Conservation (phyloP, 2,888 invertebrate species). For the Melanchra persicariae region DNA sequence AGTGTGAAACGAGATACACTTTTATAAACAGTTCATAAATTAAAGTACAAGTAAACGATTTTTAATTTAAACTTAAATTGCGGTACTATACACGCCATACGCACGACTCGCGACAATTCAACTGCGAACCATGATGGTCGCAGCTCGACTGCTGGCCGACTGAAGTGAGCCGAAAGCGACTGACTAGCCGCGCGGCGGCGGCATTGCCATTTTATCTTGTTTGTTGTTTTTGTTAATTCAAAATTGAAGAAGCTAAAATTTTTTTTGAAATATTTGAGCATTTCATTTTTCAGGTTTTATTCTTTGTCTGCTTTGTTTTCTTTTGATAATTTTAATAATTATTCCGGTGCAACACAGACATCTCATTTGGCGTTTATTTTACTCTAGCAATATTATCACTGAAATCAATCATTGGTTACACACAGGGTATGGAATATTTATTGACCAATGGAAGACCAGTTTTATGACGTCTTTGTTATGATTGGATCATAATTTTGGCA, state of each 20-base stretch:
- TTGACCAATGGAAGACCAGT: conserved; percentile 30
- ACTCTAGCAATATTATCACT: conserved; percentile 32
- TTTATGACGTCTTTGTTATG: neutral
- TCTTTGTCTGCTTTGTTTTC: neutral
- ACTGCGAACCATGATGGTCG: conserved; percentile 88
- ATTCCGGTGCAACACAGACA: conserved; percentile 34
- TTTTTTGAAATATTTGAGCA: neutral
- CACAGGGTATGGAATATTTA: fast-evolving
- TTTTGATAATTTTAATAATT: no score
- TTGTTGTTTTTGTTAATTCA: neutral
- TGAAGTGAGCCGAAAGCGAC: conserved; percentile 79
- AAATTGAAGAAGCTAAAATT: no score
- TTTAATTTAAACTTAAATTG: conserved; percentile 70
- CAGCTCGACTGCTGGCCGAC: conserved; percentile 80
- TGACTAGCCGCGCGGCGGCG: conserved; percentile 10
- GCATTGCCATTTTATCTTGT: conserved; percentile 34
- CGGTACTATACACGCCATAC: conserved; percentile 75
- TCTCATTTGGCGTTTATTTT: conserved; percentile 30
- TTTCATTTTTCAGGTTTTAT: neutral
- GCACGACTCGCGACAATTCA: conserved; percentile 77
- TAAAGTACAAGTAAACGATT: conserved; percentile 70
- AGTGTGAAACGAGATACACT: conserved; percentile 73
- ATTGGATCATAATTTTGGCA: conserved; percentile 19
- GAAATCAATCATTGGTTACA: conserved; percentile 19
- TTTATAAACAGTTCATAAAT: conserved; percentile 77